These are phyloP conservation scores for Xestia rhomboidea DNA, from an alignment of 2,888 invertebrate genomes.

Conservation along the genomic window DNA sequence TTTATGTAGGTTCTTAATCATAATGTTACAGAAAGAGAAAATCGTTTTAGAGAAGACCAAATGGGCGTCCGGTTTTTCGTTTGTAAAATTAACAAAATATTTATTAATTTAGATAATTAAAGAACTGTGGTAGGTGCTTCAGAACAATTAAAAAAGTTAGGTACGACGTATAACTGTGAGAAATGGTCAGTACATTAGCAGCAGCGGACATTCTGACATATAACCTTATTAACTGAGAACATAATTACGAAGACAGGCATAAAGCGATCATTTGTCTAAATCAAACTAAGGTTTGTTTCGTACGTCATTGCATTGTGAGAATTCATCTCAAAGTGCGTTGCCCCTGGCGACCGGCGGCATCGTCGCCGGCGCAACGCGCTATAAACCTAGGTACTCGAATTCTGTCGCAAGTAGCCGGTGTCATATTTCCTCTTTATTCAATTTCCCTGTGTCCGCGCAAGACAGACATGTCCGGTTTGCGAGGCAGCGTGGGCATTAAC, in stretches of 20 bases:
- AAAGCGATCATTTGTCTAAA: slow-evolving; percentile 33
- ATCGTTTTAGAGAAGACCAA: not conserved
- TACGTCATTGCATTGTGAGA: slow-evolving; percentile 30
- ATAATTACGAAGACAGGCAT: slow-evolving; percentile 11
- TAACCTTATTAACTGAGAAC: not conserved
- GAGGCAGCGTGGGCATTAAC: slow-evolving; percentile 77
- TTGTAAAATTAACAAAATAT: not conserved
- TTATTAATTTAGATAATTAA: not conserved
- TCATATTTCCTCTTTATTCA: slow-evolving; percentile 87
- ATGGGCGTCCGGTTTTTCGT: not conserved
- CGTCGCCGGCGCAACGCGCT: slow-evolving; percentile 50
- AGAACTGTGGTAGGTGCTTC: not conserved
- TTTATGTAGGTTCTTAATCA: not conserved
- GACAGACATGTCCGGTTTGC: slow-evolving; percentile 82
- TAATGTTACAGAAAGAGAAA: not conserved
- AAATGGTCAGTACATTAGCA: not conserved
- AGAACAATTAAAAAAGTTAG: not conserved
- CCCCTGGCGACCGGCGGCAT: slow-evolving; percentile 60
- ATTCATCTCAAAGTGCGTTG: slow-evolving; percentile 70
- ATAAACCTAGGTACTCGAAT: slow-evolving; percentile 65
- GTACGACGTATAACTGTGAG: not conserved
- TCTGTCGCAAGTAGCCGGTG: slow-evolving; percentile 79
- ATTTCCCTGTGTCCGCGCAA: slow-evolving; percentile 79
- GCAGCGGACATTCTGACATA: not conserved
- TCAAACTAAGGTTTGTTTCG: slow-evolving; percentile 18